Evolutionary conservation across 2,888 invertebrate species (phyloP).

Genomic region (Ashinkailepas kermadecensis): DNA sequence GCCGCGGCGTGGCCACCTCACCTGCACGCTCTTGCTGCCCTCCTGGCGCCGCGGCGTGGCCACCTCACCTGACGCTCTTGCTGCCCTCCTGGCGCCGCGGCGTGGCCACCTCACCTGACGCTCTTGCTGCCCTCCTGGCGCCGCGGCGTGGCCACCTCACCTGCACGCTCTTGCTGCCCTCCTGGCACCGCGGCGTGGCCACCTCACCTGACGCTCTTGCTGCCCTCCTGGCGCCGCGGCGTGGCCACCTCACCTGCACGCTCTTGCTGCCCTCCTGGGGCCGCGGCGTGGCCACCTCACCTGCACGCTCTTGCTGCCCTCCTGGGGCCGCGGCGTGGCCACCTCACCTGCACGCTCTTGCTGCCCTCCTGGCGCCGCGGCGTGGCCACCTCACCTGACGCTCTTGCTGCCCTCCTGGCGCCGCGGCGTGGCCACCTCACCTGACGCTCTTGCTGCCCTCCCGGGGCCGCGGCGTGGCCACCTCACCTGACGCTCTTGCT

Average conservation of each 20-base stretch:
- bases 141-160: background rate
- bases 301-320: slow-evolving; percentile 46
- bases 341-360: slow-evolving; percentile 27
- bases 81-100: slow-evolving; percentile 66
- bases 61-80: slow-evolving; percentile 27
- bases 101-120: background rate
- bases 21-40: slow-evolving; percentile 42
- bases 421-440: background rate
- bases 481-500: slow-evolving; percentile 29
- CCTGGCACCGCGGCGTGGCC: slow-evolving; percentile 55
- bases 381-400: background rate
- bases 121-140: slow-evolving; percentile 58
- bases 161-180: slow-evolving; percentile 46
- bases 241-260: slow-evolving; percentile 1
- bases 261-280: slow-evolving; percentile 56
- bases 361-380: slow-evolving; percentile 66
- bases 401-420: slow-evolving; percentile 58
- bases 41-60: slow-evolving; percentile 59
- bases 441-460: slow-evolving; percentile 48
- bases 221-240: slow-evolving; percentile 66
- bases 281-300: background rate
- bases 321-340: slow-evolving; percentile 53
- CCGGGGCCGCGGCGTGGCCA: slow-evolving; percentile 50
- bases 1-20: slow-evolving; percentile 36
- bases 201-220: slow-evolving; percentile 27